Base-by-base conservation (phyloP, 2,113 vertebrate species). In the Bostrychus sinensis region DNA sequence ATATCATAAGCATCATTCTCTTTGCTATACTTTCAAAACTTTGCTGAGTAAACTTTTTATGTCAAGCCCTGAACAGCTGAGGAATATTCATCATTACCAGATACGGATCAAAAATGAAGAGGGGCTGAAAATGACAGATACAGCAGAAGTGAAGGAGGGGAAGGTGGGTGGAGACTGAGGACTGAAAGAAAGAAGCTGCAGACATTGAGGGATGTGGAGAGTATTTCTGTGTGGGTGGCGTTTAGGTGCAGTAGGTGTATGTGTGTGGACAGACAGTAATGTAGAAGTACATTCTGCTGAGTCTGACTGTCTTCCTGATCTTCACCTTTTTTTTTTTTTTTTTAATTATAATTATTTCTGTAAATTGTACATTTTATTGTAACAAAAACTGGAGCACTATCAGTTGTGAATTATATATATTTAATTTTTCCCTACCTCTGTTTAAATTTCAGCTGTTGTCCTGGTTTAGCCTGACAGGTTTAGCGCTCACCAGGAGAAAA, bases 71-170 rank as follows among this genome's bases (percentile, higher is more conserved):
- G 61, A 78, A 66, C 70, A 79, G 83, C 75, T 80, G 80, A 84
- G 77, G 66, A 75, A 77, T 83, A 88, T 88, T 87, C 82, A 87
- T 84, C 88, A 89, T 86, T 87, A 91, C 89, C 87, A 88, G 88
- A 83, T 61, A 36, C 56, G 81, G 87, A 89, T 91, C 87, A 91
- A 88, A 86, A 78, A 83, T 72, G 53, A 62, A 72, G 78, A 83
- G 77, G 70, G 78, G 75, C 48, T 66, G 70, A 83, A 80, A 87
- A 88, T 87, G 88, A 88, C 83, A 84, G 85, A 89, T 86, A 73
- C 75, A 85, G 86, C 68, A 76, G 79, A 85, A 89, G 74, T 77
- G 77, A 78, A 85, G 78, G 71, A 82, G 41, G 72, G 67, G 68
- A 73, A 84, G 86, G 85, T 82, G 70, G 85, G 82, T 75, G 72